These are phyloP conservation scores for Thereva nobilitata DNA, from an alignment of 2,888 invertebrate species.

Conservation along the genomic window DNA sequence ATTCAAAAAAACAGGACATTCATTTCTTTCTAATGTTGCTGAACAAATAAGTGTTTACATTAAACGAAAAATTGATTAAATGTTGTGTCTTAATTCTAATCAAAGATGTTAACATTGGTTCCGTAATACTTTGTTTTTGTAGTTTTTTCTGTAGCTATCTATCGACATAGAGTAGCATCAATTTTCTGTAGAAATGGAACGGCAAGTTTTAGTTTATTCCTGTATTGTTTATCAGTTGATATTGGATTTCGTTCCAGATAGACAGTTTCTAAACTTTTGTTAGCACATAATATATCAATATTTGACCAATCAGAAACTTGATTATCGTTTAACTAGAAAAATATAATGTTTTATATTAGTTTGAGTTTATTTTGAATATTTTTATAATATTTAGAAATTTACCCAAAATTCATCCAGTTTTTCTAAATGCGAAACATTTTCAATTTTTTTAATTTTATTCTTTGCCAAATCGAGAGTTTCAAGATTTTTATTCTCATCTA, in stretches of 20 bases:
- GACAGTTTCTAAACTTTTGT: slow-evolving; percentile 76
- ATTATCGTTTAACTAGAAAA: slow-evolving; percentile 86
- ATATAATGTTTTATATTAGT: slow-evolving; percentile 25
- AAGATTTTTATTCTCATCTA: slow-evolving; percentile 70
- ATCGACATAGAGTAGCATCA: slow-evolving; percentile 85
- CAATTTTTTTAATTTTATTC: slow-evolving; percentile 80
- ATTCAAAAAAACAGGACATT: no score
- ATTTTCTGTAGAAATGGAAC: slow-evolving; percentile 85
- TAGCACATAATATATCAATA: slow-evolving; percentile 71
- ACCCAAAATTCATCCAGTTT: slow-evolving; percentile 97
- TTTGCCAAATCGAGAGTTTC: slow-evolving; percentile 89
- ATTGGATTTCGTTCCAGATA: slow-evolving; percentile 95
- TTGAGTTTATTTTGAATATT: slow-evolving; percentile 5
- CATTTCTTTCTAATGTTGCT: no score
- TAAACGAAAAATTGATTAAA: no score
- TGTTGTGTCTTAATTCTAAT: no score
- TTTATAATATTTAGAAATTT: slow-evolving; percentile 51
- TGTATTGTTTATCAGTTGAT: slow-evolving; percentile 79
- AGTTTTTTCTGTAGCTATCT: background rate
- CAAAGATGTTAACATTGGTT: no score
- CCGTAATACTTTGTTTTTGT: no score
- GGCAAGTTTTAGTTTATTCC: slow-evolving; percentile 86
- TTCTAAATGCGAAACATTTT: slow-evolving; percentile 74
- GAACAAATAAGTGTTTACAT: no score
- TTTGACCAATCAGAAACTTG: slow-evolving; percentile 82